These are phyloP conservation scores for Bradypodion ventrale DNA, from an alignment of 2,797 vertebrate genomes.

Conservation along the genomic window DNA sequence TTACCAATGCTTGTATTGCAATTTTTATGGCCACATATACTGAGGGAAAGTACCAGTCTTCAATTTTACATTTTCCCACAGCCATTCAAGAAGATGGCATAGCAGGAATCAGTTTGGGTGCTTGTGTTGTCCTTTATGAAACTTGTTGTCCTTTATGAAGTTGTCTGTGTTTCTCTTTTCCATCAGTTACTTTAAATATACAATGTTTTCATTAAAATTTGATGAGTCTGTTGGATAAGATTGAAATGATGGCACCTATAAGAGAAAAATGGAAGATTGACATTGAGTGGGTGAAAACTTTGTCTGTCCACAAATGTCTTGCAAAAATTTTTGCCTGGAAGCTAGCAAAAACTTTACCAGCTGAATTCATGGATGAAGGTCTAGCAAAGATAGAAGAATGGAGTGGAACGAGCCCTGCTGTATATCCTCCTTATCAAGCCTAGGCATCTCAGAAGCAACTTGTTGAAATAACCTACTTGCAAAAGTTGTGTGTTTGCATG, in stretches of 20 bases:
- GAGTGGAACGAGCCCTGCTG: background rate
- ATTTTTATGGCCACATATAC: background rate
- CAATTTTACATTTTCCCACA: background rate
- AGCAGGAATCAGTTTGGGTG: background rate
- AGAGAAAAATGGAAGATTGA: background rate
- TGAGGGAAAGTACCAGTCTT: background rate
- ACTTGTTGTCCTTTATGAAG: too few species aligned
- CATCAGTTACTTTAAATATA: too few species aligned
- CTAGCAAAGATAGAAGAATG: background rate
- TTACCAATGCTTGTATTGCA: background rate
- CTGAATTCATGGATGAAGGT: background rate
- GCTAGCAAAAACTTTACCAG: background rate
- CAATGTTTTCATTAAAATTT: background rate
- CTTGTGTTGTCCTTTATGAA: too few species aligned
- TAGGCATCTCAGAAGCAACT: background rate
- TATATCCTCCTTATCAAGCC: background rate
- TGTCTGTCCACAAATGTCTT: background rate
- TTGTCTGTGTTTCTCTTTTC: too few species aligned
- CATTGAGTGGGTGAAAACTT: background rate
- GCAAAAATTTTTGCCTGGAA: background rate
- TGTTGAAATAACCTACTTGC: rapidly evolving
- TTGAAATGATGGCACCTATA: background rate
- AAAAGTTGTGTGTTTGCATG: background rate
- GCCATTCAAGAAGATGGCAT: background rate
- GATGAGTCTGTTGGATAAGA: background rate